Evolutionary conservation across 2,113 vertebrate species (phyloP).

Genomic region (Hystrix brachyura): DNA sequence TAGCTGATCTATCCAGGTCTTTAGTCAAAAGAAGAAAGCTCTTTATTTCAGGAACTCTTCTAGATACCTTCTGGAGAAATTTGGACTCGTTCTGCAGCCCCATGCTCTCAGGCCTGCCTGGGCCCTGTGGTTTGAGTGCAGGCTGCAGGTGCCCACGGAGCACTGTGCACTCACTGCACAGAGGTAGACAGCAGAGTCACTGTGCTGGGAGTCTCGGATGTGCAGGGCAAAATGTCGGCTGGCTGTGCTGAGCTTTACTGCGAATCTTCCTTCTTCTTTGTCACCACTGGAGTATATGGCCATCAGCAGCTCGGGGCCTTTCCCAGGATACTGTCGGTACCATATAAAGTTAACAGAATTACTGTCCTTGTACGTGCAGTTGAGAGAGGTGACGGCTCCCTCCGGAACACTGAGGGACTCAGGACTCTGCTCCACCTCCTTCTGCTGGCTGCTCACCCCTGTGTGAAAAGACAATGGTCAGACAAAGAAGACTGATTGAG

Average conservation of each 20-base stretch:
- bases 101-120: neutral
- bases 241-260: neutral
- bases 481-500: neutral
- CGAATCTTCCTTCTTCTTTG: neutral
- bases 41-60: neutral
- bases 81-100: neutral
- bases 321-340: neutral
- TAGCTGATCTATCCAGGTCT: neutral
- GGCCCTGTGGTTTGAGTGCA: neutral
- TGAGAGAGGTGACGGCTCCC: neutral
- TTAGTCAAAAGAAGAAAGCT: neutral
- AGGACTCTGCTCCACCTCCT: slow-evolving; percentile 24
- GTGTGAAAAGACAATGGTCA: neutral
- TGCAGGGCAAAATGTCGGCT: neutral
- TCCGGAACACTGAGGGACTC: neutral
- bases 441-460: slow-evolving; percentile 63
- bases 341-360: neutral
- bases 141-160: neutral
- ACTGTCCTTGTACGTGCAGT: neutral
- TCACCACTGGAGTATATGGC: neutral
- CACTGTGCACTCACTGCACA: slow-evolving; percentile 59
- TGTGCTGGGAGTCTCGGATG: neutral
- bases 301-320: neutral
- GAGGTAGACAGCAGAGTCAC: slow-evolving; percentile 11
- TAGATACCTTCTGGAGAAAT: neutral